Evolutionary conservation across 2,797 vertebrate species (phyloP).

Genomic region (Champsocephalus gunnari): DNA sequence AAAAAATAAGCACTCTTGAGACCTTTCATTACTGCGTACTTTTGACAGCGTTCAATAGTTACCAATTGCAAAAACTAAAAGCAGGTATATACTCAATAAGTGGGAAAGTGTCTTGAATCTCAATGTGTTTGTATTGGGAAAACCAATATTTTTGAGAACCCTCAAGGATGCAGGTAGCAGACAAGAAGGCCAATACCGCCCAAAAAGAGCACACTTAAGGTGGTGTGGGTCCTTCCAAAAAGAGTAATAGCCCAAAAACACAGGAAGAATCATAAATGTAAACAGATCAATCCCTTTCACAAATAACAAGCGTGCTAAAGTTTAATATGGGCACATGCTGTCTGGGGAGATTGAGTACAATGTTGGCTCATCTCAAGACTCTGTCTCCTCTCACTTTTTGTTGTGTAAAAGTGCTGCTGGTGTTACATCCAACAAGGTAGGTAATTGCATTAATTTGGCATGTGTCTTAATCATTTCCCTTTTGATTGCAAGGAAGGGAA

Average conservation of each 20-base stretch:
- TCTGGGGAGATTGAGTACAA: slow-evolving; percentile 18
- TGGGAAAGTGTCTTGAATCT: slow-evolving; percentile 15
- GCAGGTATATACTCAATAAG: neutral
- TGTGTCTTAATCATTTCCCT: slow-evolving; percentile 13
- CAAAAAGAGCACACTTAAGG: slow-evolving; percentile 14
- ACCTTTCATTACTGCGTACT: neutral
- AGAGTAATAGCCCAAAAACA: slow-evolving; percentile 22
- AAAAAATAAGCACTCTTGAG: neutral
- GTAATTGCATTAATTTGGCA: slow-evolving; percentile 11
- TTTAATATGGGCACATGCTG: slow-evolving; percentile 10
- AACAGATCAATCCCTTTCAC: slow-evolving; percentile 27
- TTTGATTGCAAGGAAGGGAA: slow-evolving; percentile 35
- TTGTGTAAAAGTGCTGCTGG: neutral
- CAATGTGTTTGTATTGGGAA: neutral
- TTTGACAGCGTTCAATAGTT: neutral
- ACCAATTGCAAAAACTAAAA: neutral
- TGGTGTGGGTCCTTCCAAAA: neutral
- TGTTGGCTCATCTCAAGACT: slow-evolving; percentile 11
- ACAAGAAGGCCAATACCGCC: slow-evolving; percentile 4
- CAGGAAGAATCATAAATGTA: slow-evolving; percentile 3
- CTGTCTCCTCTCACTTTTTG: neutral
- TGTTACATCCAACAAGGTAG: slow-evolving; percentile 17
- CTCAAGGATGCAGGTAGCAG: slow-evolving; percentile 1
- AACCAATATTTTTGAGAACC: slow-evolving; percentile 4
- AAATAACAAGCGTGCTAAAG: slow-evolving; percentile 7